Evolutionary conservation across 2,797 vertebrate genomes (phyloP).

Genomic region (Micrastur ruficollis): DNA sequence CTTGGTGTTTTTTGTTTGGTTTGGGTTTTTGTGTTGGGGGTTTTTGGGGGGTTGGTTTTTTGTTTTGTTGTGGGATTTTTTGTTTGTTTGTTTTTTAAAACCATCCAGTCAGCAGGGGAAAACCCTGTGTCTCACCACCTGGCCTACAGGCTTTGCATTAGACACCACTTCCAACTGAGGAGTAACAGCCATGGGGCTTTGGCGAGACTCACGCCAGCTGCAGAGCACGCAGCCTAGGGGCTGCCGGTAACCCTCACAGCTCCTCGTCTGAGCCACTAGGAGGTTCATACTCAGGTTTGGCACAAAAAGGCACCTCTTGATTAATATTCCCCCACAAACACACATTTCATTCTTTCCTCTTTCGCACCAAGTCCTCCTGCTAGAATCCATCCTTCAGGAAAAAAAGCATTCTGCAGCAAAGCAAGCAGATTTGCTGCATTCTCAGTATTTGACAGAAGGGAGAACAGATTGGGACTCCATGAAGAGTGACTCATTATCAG

Average conservation of each 20-base stretch:
- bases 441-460: conserved; percentile 46
- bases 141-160: background rate
- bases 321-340: background rate
- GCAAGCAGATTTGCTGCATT: conserved; percentile 8
- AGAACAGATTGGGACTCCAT: conserved; percentile 60
- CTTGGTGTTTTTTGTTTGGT: background rate
- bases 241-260: background rate
- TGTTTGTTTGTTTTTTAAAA: background rate
- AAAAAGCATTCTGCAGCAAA: background rate
- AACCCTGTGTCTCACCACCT: background rate
- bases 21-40: background rate
- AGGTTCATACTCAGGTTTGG: background rate
- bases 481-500: conserved; percentile 68
- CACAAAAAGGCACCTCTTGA: background rate
- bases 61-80: background rate
- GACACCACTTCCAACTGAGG: background rate
- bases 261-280: background rate
- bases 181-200: background rate
- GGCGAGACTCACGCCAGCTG: background rate
- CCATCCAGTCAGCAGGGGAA: background rate
- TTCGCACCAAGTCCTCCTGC: background rate
- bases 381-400: background rate
- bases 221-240: background rate
- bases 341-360: background rate
- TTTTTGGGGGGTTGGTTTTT: too few species aligned